Evolutionary conservation across 2,888 invertebrate species (phyloP).

Genomic region (Lithosia quadra): DNA sequence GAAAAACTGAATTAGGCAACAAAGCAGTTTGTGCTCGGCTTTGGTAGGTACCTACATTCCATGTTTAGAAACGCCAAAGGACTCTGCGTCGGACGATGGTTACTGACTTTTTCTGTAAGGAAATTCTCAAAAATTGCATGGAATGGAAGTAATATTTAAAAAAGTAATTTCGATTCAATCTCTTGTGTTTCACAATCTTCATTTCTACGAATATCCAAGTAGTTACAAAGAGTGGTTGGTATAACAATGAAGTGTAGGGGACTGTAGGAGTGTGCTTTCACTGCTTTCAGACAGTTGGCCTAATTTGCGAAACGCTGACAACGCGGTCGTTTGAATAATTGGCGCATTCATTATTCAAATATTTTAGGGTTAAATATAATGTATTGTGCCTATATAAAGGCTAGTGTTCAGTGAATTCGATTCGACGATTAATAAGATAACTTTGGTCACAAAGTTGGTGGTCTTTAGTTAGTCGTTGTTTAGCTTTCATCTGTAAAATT

Average conservation of each 20-base stretch:
- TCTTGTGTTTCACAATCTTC: conserved; percentile 21
- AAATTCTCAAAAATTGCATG: neutral
- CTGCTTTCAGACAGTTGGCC: conserved; percentile 41
- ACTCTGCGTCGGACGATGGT: neutral
- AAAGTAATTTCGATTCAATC: neutral
- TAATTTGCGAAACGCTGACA: conserved; percentile 43
- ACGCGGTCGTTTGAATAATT: conserved; percentile 31
- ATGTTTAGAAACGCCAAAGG: no score
- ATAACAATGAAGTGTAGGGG: conserved; percentile 38
- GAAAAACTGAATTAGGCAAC: no score
- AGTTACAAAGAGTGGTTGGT: conserved; percentile 25
- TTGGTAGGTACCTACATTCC: no score
- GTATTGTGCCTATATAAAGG: neutral
- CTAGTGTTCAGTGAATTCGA: neutral
- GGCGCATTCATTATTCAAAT: conserved; percentile 22
- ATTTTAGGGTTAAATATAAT: conserved; percentile 5
- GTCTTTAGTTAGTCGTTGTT: neutral
- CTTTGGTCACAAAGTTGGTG: neutral
- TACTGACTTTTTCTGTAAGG: neutral
- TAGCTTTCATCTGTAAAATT: neutral
- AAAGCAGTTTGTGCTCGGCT: no score
- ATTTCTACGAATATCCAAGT: conserved; percentile 23
- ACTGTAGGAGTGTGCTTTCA: conserved; percentile 34
- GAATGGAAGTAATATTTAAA: neutral
- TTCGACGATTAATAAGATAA: neutral